A percentile compares a stretch with the other conserved stretches of the same genome.
Evolutionary conservation across 2,113 vertebrate species (phyloP).

Genomic region (Silurus glanis): DNA sequence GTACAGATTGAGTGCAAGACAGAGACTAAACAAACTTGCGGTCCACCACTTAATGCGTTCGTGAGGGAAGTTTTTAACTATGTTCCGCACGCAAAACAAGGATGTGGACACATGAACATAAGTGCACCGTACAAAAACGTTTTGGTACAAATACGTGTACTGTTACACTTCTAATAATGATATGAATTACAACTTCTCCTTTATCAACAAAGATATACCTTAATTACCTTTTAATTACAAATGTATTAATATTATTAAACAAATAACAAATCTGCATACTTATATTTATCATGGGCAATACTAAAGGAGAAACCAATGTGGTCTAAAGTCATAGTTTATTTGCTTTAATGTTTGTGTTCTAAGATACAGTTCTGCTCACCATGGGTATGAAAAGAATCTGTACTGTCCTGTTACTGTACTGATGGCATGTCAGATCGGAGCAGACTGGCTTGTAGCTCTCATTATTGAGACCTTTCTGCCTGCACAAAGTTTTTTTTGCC

Average conservation of each 20-base stretch:
- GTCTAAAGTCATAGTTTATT: neutral
- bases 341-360: neutral
- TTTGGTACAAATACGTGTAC: too few species aligned
- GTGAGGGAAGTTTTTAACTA: too few species aligned
- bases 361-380: neutral
- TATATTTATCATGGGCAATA: neutral
- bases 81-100: too few species aligned
- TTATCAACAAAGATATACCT: neutral
- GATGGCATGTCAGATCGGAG: neutral
- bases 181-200: neutral
- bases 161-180: neutral
- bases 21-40: too few species aligned
- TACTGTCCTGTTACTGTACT: neutral
- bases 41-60: too few species aligned
- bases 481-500: neutral
- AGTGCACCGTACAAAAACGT: too few species aligned
- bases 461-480: neutral
- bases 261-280: neutral
- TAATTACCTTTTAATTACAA: neutral
- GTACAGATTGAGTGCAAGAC: too few species aligned
- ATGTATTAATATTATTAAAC: neutral
- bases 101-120: too few species aligned
- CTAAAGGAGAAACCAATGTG: neutral
- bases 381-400: too few species aligned
- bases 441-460: neutral